Percentiles rank a stretch among this genome's conserved stretches.
Conservation (phyloP, 37 sponge, comb jelly and placozoan species). For the Haliclona indistincta region DNA sequence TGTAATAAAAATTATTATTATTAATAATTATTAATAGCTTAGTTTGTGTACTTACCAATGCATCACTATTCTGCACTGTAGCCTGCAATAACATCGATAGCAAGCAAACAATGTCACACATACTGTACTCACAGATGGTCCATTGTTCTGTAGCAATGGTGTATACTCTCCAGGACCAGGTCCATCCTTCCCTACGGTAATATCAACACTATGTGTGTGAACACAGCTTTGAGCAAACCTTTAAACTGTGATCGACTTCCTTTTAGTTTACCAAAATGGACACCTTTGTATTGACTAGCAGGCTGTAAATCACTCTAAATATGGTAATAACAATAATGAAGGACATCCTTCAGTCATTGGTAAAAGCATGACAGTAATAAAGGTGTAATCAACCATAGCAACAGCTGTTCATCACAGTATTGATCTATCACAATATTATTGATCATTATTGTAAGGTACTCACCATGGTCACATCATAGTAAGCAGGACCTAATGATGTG, state of each 20-base stretch:
- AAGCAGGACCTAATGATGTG: constrained; percentile 91
- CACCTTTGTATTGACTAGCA: constrained; percentile 83
- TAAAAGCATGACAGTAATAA: constrained; percentile 11
- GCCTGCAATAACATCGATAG: background rate
- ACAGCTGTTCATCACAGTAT: background rate
- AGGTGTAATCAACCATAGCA: no score
- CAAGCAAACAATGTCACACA: no score
- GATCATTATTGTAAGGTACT: background rate
- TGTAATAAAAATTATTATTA: background rate
- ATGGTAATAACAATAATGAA: no score
- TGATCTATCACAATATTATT: background rate
- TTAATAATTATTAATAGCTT: background rate
- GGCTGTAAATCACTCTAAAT: constrained; percentile 46
- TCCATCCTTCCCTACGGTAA: constrained; percentile 51
- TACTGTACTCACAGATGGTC: background rate
- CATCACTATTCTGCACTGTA: background rate
- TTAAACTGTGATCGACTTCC: constrained; percentile 61
- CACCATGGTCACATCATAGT: constrained; percentile 73
- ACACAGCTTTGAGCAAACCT: constrained; percentile 15
- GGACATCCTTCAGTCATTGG: background rate
- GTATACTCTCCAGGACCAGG: constrained; percentile 88
- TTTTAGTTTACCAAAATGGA: constrained; percentile 71
- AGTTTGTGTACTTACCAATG: background rate
- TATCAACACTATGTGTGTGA: background rate
- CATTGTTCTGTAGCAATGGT: background rate